These are phyloP conservation scores for Octomys mimax DNA, from an alignment of 2,797 vertebrate genomes.

Conservation along the genomic window DNA sequence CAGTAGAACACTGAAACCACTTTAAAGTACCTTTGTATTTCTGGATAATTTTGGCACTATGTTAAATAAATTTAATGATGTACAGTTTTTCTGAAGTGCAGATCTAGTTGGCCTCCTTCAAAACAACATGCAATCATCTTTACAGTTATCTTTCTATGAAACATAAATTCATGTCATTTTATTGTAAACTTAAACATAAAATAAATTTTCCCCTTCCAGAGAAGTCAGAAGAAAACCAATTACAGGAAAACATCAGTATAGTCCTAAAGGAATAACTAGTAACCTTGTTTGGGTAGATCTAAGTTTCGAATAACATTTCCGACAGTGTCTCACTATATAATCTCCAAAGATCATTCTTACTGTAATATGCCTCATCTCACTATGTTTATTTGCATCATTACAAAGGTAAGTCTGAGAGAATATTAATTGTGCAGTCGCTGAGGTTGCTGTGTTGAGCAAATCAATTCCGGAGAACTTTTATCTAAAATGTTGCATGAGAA, in stretches of 20 bases:
- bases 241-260: not conserved
- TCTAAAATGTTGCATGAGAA: not conserved
- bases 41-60: not conserved
- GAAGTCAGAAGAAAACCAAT: constrained; percentile 9
- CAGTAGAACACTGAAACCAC: not conserved
- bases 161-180: not conserved
- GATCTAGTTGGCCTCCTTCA: not conserved
- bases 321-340: not conserved
- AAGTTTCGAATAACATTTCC: not conserved
- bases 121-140: not conserved
- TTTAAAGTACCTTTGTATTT: not conserved
- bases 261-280: not conserved
- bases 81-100: not conserved
- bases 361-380: not conserved
- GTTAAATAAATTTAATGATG: not conserved
- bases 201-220: not conserved
- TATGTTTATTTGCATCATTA: not conserved
- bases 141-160: not conserved
- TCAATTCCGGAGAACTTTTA: not conserved
- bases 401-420: not conserved
- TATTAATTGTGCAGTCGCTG: not conserved
- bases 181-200: not conserved
- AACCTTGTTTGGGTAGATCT: not conserved
- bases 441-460: not conserved
- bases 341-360: not conserved